Conservation (phyloP, 2,888 invertebrate genomes). For the Anaspis maculata region DNA sequence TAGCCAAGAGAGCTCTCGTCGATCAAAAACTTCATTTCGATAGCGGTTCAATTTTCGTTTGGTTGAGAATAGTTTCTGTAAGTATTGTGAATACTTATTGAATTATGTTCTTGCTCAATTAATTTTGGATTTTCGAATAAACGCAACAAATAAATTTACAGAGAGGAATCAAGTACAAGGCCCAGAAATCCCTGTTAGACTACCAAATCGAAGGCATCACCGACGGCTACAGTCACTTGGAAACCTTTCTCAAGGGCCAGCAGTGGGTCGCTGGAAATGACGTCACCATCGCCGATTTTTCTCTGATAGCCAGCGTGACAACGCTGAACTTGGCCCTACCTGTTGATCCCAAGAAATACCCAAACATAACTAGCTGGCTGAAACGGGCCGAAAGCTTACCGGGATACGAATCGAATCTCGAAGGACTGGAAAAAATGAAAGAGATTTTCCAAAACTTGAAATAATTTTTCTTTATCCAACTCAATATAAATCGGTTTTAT, state of each 20-base stretch:
- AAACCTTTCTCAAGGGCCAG: constrained; percentile 8
- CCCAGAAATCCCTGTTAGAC: neutral
- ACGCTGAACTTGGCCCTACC: constrained; percentile 7
- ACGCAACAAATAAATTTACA: too few relatives aligned
- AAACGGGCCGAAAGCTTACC: constrained; percentile 4
- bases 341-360: constrained; percentile 11
- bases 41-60: neutral
- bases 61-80: neutral
- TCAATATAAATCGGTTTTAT: too few relatives aligned
- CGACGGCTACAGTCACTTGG: constrained; percentile 32
- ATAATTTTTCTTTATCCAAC: neutral
- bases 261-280: constrained; percentile 13
- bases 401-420: constrained; percentile 7
- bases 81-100: neutral
- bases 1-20: constrained; percentile 44
- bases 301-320: constrained; percentile 8
- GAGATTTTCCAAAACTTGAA: constrained; percentile 9
- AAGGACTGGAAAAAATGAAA: constrained; percentile 8
- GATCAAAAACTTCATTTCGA: constrained; percentile 51
- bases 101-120: neutral
- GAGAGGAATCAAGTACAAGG: neutral
- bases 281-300: constrained; percentile 13
- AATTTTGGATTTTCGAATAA: neutral
- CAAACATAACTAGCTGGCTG: constrained; percentile 8
- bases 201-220: constrained; percentile 1